Percentiles rank a stretch among this genome's conserved stretches.
Evolutionary conservation across 2,888 invertebrate genomes (phyloP).

Genomic region (Flabesymbios commensalis): DNA sequence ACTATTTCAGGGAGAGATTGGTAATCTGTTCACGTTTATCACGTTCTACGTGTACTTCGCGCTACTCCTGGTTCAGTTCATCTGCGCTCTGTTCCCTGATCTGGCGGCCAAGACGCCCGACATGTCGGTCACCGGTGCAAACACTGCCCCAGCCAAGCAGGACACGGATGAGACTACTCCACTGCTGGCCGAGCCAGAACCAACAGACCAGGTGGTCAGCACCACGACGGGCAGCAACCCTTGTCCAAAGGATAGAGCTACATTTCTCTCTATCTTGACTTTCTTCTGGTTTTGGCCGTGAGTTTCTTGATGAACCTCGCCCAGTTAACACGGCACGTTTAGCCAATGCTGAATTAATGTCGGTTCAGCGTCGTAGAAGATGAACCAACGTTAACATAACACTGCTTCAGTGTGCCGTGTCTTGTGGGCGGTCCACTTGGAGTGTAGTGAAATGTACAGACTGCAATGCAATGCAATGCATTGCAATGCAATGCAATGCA

Average conservation of each 20-base stretch:
- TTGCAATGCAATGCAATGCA: no score
- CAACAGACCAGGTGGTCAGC: no score
- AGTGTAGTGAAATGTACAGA: no score
- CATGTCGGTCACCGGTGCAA: no score
- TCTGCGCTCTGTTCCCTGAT: conserved; percentile 9
- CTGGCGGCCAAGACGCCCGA: no score
- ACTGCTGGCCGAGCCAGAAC: no score
- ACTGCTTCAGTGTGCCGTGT: no score
- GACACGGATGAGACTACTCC: not conserved
- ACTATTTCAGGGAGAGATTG: not conserved
- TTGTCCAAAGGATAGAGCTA: conserved; percentile 20
- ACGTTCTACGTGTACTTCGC: conserved; percentile 6
- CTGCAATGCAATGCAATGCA: no score
- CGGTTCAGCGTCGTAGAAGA: no score
- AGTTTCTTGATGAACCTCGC: conserved; percentile 5
- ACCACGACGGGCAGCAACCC: conserved; percentile 11
- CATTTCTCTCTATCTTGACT: conserved; percentile 22
- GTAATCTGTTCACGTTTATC: conserved; percentile 7
- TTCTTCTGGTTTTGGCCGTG: conserved; percentile 30
- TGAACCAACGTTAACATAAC: no score
- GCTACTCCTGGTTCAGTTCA: conserved; percentile 1
- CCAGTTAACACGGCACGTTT: not conserved
- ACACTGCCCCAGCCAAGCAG: no score
- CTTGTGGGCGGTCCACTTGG: no score
- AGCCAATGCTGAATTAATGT: not conserved